Evolutionary conservation across 2,113 vertebrate genomes (phyloP).

Genomic region (Psettodes erumei): DNA sequence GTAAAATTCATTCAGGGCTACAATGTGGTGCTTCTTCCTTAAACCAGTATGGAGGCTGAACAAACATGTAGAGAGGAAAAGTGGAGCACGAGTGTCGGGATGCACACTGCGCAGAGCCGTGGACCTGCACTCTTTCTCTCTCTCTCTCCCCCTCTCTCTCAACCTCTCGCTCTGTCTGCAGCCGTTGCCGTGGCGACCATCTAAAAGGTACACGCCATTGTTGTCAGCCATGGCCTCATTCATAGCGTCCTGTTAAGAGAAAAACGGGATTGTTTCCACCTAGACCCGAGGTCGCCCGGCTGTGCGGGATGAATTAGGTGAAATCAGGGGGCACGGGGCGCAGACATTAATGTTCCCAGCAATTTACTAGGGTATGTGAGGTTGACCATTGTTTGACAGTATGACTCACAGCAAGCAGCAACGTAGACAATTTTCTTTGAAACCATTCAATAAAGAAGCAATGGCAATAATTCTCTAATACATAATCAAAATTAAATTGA

Average conservation of each 20-base stretch:
- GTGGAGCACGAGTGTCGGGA: constrained; percentile 63
- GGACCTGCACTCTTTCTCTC: constrained; percentile 52
- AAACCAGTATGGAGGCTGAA: background rate
- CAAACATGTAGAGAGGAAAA: constrained; percentile 32
- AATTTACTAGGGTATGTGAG: constrained; percentile 32
- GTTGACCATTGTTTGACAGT: constrained; percentile 54
- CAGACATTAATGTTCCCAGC: constrained; percentile 40
- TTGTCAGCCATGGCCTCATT: constrained; percentile 79
- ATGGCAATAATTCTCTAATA: background rate
- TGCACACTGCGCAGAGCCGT: constrained; percentile 73
- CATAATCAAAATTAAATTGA: background rate
- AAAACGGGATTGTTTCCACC: constrained; percentile 51
- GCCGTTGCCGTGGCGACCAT: constrained; percentile 78
- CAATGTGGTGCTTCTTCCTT: background rate
- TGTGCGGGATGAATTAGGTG: constrained; percentile 37
- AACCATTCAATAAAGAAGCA: background rate
- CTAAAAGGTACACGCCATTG: constrained; percentile 81
- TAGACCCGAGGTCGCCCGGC: constrained; percentile 29
- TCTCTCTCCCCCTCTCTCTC: constrained; percentile 35
- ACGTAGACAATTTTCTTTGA: background rate
- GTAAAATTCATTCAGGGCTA: background rate
- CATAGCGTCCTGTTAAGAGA: constrained; percentile 58
- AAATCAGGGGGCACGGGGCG: constrained; percentile 6
- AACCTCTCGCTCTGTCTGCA: constrained; percentile 73
- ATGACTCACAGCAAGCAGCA: constrained; percentile 58